Conservation (phyloP, 2,797 vertebrate species). For the Fratercula arctica region DNA sequence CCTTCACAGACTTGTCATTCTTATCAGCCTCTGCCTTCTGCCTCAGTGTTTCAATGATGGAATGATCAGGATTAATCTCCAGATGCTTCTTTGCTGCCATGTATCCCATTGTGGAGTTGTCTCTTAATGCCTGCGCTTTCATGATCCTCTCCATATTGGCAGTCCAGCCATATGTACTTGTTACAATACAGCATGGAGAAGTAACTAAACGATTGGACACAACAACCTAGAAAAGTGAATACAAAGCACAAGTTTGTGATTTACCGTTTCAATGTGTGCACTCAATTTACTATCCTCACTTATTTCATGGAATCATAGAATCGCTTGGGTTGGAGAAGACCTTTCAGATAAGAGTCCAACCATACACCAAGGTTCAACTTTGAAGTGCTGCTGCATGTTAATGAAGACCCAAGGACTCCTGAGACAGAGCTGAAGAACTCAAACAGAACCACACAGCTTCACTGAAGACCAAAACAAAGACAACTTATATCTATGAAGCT, state of each 20-base stretch:
- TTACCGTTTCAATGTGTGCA: rapidly evolving
- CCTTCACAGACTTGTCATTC: conserved; percentile 97
- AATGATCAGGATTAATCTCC: conserved; percentile 93
- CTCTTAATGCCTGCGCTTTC: conserved; percentile 94
- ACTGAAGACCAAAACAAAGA: rapidly evolving
- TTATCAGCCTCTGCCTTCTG: conserved; percentile 95
- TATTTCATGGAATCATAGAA: background rate
- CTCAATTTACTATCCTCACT: rapidly evolving
- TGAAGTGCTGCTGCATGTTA: background rate
- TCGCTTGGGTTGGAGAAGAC: background rate
- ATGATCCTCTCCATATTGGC: conserved; percentile 99
- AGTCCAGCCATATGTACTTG: conserved; percentile 94
- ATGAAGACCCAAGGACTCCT: rapidly evolving
- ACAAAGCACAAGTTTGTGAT: rapidly evolving
- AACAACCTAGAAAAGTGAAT: conserved; percentile 76
- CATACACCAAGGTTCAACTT: background rate
- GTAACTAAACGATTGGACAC: conserved; percentile 92
- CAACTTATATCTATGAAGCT: rapidly evolving
- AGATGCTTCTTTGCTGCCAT: conserved; percentile 98
- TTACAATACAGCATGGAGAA: conserved; percentile 94
- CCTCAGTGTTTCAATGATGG: conserved; percentile 91
- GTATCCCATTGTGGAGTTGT: conserved; percentile 97
- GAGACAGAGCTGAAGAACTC: rapidly evolving
- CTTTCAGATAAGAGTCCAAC: background rate
- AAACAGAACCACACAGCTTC: background rate